These are phyloP conservation scores for Adelognathus sp. DNA, from an alignment of 2,888 invertebrate species.

Conservation along the genomic window DNA sequence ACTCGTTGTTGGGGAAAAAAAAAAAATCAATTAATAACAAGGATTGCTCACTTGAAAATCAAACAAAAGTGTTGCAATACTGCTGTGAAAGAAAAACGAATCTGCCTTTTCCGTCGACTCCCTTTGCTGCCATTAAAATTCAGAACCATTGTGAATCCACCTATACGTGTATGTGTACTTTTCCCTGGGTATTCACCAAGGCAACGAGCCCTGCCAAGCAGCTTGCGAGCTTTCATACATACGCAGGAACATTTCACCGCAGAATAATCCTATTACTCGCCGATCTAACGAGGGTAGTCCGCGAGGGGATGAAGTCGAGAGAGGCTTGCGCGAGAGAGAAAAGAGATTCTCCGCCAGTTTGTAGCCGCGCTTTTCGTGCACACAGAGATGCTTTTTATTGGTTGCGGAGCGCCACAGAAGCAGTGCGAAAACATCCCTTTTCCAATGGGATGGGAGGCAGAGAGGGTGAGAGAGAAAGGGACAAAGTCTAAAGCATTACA, in stretches of 20 bases:
- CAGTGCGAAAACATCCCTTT: slow-evolving; percentile 30
- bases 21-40: too few species aligned
- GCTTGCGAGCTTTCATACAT: neutral
- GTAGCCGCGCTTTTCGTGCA: neutral
- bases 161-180: neutral
- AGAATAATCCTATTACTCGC: slow-evolving; percentile 42
- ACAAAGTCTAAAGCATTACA: slow-evolving; percentile 32
- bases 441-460: neutral
- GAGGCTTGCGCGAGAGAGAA: neutral
- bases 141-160: neutral
- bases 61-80: too few species aligned
- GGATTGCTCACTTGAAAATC: too few species aligned
- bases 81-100: too few species aligned
- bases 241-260: slow-evolving; percentile 22
- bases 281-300: slow-evolving; percentile 47
- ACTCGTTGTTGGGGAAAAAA: too few species aligned
- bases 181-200: neutral
- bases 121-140: neutral
- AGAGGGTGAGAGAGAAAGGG: neutral
- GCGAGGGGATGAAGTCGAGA: neutral
- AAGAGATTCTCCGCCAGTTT: neutral
- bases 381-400: slow-evolving; percentile 20
- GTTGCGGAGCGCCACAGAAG: slow-evolving; percentile 8
- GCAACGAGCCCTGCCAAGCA: neutral
- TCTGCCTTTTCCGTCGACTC: too few species aligned